These are phyloP conservation scores for Cotesia congregata DNA, from an alignment of 2,888 invertebrate genomes.

Conservation along the genomic window DNA sequence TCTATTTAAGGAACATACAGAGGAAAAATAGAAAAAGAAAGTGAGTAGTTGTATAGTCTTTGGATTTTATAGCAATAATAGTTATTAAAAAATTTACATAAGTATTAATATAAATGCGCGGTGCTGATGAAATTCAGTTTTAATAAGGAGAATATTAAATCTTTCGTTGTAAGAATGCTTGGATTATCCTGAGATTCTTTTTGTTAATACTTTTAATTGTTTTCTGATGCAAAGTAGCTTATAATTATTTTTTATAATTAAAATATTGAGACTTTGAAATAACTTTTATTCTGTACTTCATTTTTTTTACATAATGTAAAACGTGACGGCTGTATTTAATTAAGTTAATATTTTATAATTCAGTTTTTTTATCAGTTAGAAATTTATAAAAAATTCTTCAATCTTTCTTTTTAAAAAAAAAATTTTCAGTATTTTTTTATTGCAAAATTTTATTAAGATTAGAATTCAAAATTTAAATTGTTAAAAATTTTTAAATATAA, in stretches of 20 bases:
- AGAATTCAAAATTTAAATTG: too few relatives aligned
- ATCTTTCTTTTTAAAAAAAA: too few relatives aligned
- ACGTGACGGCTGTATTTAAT: too few relatives aligned
- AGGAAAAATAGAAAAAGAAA: neutral
- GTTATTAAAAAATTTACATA: neutral
- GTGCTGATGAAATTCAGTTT: neutral
- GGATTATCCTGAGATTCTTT: neutral
- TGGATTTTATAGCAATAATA: neutral
- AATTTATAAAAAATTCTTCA: too few relatives aligned
- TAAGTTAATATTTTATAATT: too few relatives aligned
- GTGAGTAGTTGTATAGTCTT: neutral
- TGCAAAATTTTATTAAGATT: too few relatives aligned
- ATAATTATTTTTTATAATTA: neutral
- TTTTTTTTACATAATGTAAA: too few relatives aligned
- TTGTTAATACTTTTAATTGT: neutral
- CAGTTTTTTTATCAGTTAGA: too few relatives aligned
- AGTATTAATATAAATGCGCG: neutral
- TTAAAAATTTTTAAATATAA: too few relatives aligned
- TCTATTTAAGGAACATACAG: neutral
- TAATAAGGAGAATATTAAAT: neutral
- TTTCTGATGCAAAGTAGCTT: neutral
- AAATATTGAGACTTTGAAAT: too few relatives aligned
- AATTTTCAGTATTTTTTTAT: too few relatives aligned
- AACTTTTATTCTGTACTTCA: too few relatives aligned
- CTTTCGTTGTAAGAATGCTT: neutral